A percentile compares a stretch with the other conserved stretches of the same genome.
Conservation (phyloP, 1,140 invertebrate genomes). For the Tetramorium alpestre region DNA sequence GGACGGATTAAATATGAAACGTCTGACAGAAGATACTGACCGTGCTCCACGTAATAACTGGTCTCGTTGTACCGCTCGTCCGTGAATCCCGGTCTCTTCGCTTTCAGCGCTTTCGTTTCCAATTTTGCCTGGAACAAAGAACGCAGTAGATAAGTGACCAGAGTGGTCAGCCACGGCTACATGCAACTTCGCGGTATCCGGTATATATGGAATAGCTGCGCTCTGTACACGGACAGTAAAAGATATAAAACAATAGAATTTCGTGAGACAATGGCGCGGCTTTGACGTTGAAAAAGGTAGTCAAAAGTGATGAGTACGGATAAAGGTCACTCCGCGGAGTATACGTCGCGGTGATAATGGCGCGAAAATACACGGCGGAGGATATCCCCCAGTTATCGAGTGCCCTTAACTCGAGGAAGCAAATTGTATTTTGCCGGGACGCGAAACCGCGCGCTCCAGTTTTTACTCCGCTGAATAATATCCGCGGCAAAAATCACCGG, state of each 20-base stretch:
- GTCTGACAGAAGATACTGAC: slow-evolving; percentile 87
- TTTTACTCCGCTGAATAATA: slow-evolving; percentile 20
- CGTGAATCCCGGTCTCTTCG: slow-evolving; percentile 96
- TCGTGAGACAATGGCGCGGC: slow-evolving; percentile 17
- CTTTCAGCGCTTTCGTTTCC: slow-evolving; percentile 96
- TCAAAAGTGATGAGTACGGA: slow-evolving; percentile 12
- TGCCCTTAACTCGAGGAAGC: slow-evolving; percentile 10
- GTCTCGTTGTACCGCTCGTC: slow-evolving; percentile 97
- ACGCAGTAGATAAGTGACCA: slow-evolving; percentile 60
- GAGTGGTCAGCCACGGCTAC: slow-evolving; percentile 26
- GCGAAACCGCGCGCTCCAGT: background rate
- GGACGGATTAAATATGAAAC: slow-evolving; percentile 49
- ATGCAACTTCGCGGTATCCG: background rate
- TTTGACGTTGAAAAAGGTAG: slow-evolving; percentile 26
- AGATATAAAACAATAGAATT: slow-evolving; percentile 25
- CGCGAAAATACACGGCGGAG: background rate
- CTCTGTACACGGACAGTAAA: slow-evolving; percentile 11
- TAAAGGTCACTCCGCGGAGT: background rate
- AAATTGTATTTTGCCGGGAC: slow-evolving; percentile 28
- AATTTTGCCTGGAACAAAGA: slow-evolving; percentile 94
- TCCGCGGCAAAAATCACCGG: slow-evolving; percentile 28
- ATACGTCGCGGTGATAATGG: background rate
- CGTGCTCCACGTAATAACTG: slow-evolving; percentile 98
- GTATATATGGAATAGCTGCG: slow-evolving; percentile 14
- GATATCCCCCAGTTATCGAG: background rate